phyloP scores from a whole-genome alignment of 2,888 invertebrate species.

The Gerris lacustris region DNA sequence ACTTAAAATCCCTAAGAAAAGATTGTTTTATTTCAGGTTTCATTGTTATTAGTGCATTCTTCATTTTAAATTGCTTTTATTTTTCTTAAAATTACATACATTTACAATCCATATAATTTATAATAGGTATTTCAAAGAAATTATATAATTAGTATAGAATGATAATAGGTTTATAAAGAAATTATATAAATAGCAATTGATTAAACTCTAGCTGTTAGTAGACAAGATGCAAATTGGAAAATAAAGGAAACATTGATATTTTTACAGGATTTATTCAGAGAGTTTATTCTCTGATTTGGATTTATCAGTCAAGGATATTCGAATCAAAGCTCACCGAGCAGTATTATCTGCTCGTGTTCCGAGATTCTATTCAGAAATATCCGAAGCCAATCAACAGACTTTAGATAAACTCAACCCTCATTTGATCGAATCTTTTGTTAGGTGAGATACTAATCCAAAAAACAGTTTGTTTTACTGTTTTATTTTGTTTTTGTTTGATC shows the following conservation, averaged over 20 bases:
- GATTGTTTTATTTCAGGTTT: too few relatives aligned
- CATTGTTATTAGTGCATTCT: too few relatives aligned
- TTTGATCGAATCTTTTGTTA: constrained; percentile 37
- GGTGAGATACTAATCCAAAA: constrained; percentile 33
- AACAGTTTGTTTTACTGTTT: not conserved
- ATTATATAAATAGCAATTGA: too few relatives aligned
- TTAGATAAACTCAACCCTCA: constrained; percentile 42
- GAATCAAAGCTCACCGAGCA: constrained; percentile 48
- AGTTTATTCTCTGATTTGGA: constrained; percentile 49
- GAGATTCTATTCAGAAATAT: constrained; percentile 45
- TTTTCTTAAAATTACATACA: too few relatives aligned
- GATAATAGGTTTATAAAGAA: too few relatives aligned
- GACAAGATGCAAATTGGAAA: too few relatives aligned
- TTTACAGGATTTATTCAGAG: constrained; percentile 49
- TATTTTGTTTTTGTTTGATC: not conserved
- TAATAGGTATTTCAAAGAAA: too few relatives aligned
- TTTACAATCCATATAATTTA: too few relatives aligned
- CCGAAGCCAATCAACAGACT: constrained; percentile 38
- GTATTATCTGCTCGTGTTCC: constrained; percentile 48
- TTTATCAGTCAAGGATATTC: constrained; percentile 46
- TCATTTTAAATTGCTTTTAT: too few relatives aligned
- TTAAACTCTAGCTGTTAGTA: too few relatives aligned
- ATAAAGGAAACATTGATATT: not conserved
- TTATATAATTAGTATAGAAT: too few relatives aligned
- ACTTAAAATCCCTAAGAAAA: too few relatives aligned